phyloP scores from a whole-genome alignment of 92 coral and sea anemone species.

The Plumapathes pennacea region DNA sequence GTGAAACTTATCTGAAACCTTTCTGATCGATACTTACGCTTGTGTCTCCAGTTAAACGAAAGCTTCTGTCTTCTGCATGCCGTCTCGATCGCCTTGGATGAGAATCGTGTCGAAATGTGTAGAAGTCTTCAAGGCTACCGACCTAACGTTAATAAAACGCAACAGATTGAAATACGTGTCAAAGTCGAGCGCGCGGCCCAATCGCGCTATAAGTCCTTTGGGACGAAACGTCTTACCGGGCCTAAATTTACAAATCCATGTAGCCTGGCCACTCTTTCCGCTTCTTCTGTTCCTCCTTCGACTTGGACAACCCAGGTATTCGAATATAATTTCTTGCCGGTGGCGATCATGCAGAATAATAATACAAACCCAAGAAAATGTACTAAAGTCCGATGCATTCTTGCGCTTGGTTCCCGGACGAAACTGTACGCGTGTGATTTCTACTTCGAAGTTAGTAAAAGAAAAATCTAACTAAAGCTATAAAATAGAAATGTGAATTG shows the following conservation, averaged over 20 bases:
- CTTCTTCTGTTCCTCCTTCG: conserved; percentile 76
- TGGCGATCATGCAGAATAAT: background rate
- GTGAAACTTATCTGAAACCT: background rate
- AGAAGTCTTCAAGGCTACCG: conserved; percentile 87
- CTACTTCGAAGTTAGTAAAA: too few relatives aligned
- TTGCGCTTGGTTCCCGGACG: too few relatives aligned
- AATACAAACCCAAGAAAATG: background rate
- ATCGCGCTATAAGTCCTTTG: background rate
- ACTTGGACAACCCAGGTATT: conserved; percentile 93
- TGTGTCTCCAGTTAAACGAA: conserved; percentile 39
- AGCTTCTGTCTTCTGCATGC: conserved; percentile 58
- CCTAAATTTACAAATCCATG: conserved; percentile 77
- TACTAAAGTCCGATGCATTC: too few relatives aligned
- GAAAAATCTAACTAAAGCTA: too few relatives aligned
- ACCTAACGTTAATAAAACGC: conserved; percentile 36
- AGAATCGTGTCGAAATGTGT: conserved; percentile 68
- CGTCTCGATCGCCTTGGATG: conserved; percentile 85
- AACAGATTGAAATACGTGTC: conserved; percentile 14
- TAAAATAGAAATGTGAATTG: too few relatives aligned
- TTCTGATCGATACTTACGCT: conserved; percentile 15
- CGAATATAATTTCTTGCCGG: conserved; percentile 50
- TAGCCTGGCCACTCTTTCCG: conserved; percentile 73
- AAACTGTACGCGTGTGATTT: too few relatives aligned
- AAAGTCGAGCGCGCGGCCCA: background rate
- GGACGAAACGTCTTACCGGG: conserved; percentile 60